These are phyloP conservation scores for Microcebus griseorufus DNA, from an alignment of 2,113 vertebrate species.

Conservation along the genomic window DNA sequence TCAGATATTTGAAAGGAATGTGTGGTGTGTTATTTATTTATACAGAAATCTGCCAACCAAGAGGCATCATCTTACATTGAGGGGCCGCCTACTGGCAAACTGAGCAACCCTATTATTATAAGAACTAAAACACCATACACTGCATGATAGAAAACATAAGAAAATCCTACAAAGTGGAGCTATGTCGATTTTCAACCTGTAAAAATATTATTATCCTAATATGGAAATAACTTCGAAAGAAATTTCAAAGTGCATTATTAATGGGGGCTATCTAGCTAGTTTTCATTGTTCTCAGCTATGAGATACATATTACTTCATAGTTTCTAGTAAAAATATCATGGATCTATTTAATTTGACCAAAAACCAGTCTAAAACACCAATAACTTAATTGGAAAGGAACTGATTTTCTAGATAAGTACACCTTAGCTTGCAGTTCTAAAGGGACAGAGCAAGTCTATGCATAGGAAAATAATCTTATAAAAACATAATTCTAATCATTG, in stretches of 20 bases:
- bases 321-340: slow-evolving; percentile 77
- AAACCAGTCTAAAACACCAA: slow-evolving; percentile 66
- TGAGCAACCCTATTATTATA: slow-evolving; percentile 69
- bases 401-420: slow-evolving; percentile 66
- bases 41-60: slow-evolving; percentile 69
- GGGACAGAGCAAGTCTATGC: slow-evolving; percentile 13
- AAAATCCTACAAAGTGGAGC: not conserved
- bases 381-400: slow-evolving; percentile 81
- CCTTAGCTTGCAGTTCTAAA: slow-evolving; percentile 68
- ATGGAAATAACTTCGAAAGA: slow-evolving; percentile 40
- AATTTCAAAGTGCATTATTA: not conserved
- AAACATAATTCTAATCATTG: slow-evolving; percentile 62
- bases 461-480: slow-evolving; percentile 66
- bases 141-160: slow-evolving; percentile 49
- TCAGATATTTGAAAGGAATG: slow-evolving; percentile 49
- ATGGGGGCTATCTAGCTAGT: not conserved
- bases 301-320: slow-evolving; percentile 68
- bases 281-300: slow-evolving; percentile 55
- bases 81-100: slow-evolving; percentile 76
- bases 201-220: not conserved
- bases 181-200: slow-evolving; percentile 49
- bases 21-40: slow-evolving; percentile 75
- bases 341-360: slow-evolving; percentile 65
- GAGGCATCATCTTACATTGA: slow-evolving; percentile 76
- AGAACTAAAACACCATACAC: slow-evolving; percentile 66